Conservation (phyloP, 2,113 vertebrate genomes). For the Alethe castanea region DNA sequence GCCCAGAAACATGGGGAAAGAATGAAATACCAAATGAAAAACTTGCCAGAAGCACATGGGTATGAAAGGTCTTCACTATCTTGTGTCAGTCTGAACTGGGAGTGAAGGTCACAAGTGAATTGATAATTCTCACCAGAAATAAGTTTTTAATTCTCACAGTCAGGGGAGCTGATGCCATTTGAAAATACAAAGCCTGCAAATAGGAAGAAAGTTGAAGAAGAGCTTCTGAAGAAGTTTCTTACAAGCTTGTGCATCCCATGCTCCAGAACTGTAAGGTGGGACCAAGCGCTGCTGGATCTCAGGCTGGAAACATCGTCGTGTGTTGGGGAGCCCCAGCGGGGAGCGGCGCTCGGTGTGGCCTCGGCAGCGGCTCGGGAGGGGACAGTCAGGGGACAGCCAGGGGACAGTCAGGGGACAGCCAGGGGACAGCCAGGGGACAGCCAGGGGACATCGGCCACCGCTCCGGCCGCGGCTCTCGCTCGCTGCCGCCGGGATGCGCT, state of each 20-base stretch:
- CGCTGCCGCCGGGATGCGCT: background rate
- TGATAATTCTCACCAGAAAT: background rate
- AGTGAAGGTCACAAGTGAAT: background rate
- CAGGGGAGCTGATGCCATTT: background rate
- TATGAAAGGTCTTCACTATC: background rate
- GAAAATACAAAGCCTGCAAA: background rate
- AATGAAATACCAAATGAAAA: background rate
- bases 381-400: too few relatives aligned
- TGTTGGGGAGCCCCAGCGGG: background rate
- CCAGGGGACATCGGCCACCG: rapidly evolving
- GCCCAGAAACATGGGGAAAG: background rate
- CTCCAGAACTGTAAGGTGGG: background rate
- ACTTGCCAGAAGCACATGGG: background rate
- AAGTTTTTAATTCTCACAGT: background rate
- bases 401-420: too few relatives aligned
- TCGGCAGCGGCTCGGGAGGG: rapidly evolving
- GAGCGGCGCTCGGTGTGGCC: background rate
- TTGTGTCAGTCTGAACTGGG: background rate
- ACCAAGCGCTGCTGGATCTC: background rate
- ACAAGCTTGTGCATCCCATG: background rate
- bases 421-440: too few relatives aligned
- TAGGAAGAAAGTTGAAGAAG: background rate
- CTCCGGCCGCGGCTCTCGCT: rapidly evolving
- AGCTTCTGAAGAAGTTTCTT: background rate
- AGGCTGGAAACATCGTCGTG: rapidly evolving